phyloP scores from a whole-genome alignment of 2,888 invertebrate genomes.

The Lathronympha strigana region DNA sequence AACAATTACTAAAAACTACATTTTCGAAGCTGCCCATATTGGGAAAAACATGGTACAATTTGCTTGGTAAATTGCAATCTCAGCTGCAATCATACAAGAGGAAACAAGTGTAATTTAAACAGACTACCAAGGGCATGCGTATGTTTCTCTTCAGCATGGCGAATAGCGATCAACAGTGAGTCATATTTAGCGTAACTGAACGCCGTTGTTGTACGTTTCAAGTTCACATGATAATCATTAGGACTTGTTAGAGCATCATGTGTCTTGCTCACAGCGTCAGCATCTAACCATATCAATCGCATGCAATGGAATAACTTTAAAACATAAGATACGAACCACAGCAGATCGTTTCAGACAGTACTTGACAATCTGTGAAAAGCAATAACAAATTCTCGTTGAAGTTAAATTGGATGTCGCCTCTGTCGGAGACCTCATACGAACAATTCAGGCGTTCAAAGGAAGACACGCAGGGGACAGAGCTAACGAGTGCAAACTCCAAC shows the following conservation, averaged over 20 bases:
- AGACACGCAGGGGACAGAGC: not conserved
- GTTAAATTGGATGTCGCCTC: slow-evolving; percentile 27
- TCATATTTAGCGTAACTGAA: slow-evolving; percentile 13
- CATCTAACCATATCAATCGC: not conserved
- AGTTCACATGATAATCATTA: slow-evolving; percentile 24
- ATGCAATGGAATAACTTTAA: not conserved
- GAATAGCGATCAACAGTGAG: slow-evolving; percentile 8
- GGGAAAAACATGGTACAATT: too few relatives aligned
- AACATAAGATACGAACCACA: not conserved
- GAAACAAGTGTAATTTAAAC: not conserved
- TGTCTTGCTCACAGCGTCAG: not conserved
- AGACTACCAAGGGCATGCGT: not conserved
- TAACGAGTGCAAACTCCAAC: slow-evolving; percentile 5
- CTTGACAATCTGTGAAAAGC: not conserved
- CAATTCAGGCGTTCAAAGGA: slow-evolving; percentile 16
- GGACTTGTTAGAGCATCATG: slow-evolving; percentile 14
- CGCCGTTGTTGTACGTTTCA: slow-evolving; percentile 14
- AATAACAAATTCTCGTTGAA: slow-evolving; percentile 23
- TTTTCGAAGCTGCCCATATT: too few relatives aligned
- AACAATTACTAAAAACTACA: too few relatives aligned
- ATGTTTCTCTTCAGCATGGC: not conserved
- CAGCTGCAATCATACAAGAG: too few relatives aligned
- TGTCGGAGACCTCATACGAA: not conserved
- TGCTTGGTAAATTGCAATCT: too few relatives aligned
- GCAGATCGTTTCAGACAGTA: not conserved